Evolutionary conservation across 2,797 vertebrate genomes (phyloP), one percentile per base, ranked within the genome.

Genomic region (Xenopus petersii): DNA sequence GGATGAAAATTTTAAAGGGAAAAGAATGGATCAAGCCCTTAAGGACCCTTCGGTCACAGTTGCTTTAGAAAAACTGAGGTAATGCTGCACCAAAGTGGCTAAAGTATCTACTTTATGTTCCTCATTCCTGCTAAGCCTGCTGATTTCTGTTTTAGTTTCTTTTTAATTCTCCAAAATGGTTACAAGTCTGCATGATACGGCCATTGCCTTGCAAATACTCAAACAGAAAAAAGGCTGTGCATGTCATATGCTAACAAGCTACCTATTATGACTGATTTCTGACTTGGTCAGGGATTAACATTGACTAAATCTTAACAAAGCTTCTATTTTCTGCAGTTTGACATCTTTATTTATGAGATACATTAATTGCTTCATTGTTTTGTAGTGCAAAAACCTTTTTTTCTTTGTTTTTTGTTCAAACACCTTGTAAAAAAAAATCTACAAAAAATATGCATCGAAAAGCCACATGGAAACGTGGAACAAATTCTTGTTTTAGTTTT

Each of bases 31-130:
- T 81, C 94, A 94, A 90, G 93, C 85, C 86, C 91, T 93, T 92
- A 98, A 98, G 92, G 95, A 98, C 91, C 92, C 96, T 86, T 89
- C 94, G 86, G 93, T 95, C 93, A 95, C 96, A 92, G 93, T 93
- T 92, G 95, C 96, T 92, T 98, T 96, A 94, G 96, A 99, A 91
- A 99, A 98, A 96, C 95, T 98, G 95, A 99, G 98, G 98, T 99
- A 99, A 99, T 98, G 94, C 94, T 95, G 93, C 93, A 94, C 94
- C 94, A 93, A 92, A 89, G 87, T 92, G 93, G 93, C 93, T 94
- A 92, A 94, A 92, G 88, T 92, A 90, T 92, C 90, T 90, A 88
- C 83, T 91, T 93, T 30, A 83, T 84, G 87, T 94, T 91, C 91
- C 91, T 90, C 85, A 88, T 86, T 86, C 87, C 91, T 93, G 91